Percentiles rank a stretch among this genome's conserved stretches.
Evolutionary conservation across 2,113 vertebrate genomes (phyloP).

Genomic region (Chunga burmeisteri): DNA sequence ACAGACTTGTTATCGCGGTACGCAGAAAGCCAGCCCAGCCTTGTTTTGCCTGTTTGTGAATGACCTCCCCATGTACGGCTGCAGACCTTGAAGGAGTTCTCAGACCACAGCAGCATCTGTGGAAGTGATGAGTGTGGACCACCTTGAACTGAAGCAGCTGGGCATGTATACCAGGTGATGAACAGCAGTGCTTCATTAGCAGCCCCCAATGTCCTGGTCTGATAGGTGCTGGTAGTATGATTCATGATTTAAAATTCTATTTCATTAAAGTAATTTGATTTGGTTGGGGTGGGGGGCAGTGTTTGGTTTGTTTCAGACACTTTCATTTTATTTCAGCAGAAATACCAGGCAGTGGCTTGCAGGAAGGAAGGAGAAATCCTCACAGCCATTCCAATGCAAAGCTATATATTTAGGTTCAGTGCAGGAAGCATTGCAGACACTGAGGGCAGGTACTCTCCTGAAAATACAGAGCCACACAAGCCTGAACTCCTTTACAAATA

Average conservation of each 20-base stretch:
- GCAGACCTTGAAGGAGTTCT: background rate
- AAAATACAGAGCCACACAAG: background rate
- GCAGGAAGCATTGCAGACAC: background rate
- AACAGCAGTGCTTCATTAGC: background rate
- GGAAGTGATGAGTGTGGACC: background rate
- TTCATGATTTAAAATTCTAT: background rate
- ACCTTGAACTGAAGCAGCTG: background rate
- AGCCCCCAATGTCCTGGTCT: background rate
- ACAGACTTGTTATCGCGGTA: no score
- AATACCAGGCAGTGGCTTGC: background rate
- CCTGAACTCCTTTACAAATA: background rate
- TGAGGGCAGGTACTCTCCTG: background rate
- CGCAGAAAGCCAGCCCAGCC: background rate
- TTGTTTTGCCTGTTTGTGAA: background rate
- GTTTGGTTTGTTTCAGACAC: conserved; percentile 3
- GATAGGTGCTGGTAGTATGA: background rate
- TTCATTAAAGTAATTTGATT: background rate
- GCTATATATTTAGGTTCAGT: background rate
- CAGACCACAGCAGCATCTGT: background rate
- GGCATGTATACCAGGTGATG: background rate
- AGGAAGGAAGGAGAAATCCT: background rate
- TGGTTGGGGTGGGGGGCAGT: background rate
- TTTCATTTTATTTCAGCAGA: background rate
- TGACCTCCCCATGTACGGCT: accelerated
- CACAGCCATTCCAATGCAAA: background rate